Conservation (phyloP, 2,113 vertebrate species). For the Manacus vitellinus region DNA sequence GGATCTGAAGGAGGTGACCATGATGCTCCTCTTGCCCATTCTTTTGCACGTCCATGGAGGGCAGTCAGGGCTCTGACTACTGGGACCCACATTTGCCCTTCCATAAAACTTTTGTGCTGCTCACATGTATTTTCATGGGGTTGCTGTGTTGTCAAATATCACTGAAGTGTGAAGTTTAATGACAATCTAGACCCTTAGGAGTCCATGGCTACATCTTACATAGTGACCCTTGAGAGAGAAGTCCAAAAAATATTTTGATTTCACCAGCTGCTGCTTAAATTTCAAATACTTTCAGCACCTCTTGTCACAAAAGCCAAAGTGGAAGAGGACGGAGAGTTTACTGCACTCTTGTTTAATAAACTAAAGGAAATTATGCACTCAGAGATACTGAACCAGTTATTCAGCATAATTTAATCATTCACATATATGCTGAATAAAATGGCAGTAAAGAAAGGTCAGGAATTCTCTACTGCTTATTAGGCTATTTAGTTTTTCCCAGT, state of each 20-base stretch:
- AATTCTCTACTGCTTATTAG: neutral
- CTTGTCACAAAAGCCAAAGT: neutral
- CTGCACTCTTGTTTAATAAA: neutral
- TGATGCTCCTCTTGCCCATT: neutral
- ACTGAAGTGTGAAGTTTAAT: neutral
- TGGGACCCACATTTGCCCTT: neutral
- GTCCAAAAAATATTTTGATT: neutral
- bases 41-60: neutral
- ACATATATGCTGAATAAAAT: neutral
- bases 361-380: neutral
- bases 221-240: neutral
- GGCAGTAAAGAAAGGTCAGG: neutral
- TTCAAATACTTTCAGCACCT: neutral
- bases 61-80: neutral
- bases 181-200: neutral
- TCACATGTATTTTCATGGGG: neutral
- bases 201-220: fast-evolving
- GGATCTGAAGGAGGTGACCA: neutral
- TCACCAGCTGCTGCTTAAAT: neutral
- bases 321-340: neutral
- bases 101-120: neutral
- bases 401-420: neutral
- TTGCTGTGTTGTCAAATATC: neutral
- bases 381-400: neutral
- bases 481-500: neutral